Percentiles rank a stretch among this genome's conserved stretches.
These are phyloP conservation scores for Hirtodrosophila trivittata DNA, from an alignment of 2,888 invertebrate species.

Conservation along the genomic window DNA sequence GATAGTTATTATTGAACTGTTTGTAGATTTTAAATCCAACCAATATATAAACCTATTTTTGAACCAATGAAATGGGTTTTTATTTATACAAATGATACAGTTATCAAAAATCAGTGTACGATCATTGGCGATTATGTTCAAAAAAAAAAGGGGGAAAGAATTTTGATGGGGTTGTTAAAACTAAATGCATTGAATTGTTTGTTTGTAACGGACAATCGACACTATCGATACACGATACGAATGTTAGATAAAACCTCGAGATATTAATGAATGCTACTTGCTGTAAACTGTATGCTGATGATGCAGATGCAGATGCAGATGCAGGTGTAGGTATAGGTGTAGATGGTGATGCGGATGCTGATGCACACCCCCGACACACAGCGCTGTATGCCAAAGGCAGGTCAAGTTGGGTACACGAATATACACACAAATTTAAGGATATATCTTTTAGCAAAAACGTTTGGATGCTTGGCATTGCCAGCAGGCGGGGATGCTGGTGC, in stretches of 20 bases:
- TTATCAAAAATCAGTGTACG: conserved; percentile 26
- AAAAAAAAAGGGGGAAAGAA: conserved; percentile 11
- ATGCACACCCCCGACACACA: neutral
- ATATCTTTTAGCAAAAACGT: too few relatives aligned
- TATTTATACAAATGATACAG: conserved; percentile 35
- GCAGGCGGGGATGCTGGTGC: neutral
- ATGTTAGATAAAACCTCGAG: conserved; percentile 25
- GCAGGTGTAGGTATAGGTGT: neutral
- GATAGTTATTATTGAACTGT: neutral
- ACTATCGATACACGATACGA: conserved; percentile 34
- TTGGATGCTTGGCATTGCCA: neutral
- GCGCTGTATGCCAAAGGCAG: neutral
- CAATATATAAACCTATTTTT: neutral
- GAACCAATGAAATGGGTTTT: conserved; percentile 22
- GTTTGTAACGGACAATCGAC: conserved; percentile 23
- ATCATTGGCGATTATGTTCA: conserved; percentile 16
- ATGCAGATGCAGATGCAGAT: conserved; percentile 12
- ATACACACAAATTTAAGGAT: neutral
- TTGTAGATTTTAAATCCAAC: neutral
- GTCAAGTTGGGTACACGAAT: conserved; percentile 4
- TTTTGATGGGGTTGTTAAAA: conserved; percentile 18
- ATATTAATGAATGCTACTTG: conserved; percentile 6
- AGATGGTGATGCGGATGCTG: conserved; percentile 8
- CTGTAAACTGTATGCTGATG: conserved; percentile 12
- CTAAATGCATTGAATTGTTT: conserved; percentile 62